These are phyloP conservation scores for Lasioglossum leucozonium DNA, from an alignment of 2,888 invertebrate genomes.

Conservation along the genomic window DNA sequence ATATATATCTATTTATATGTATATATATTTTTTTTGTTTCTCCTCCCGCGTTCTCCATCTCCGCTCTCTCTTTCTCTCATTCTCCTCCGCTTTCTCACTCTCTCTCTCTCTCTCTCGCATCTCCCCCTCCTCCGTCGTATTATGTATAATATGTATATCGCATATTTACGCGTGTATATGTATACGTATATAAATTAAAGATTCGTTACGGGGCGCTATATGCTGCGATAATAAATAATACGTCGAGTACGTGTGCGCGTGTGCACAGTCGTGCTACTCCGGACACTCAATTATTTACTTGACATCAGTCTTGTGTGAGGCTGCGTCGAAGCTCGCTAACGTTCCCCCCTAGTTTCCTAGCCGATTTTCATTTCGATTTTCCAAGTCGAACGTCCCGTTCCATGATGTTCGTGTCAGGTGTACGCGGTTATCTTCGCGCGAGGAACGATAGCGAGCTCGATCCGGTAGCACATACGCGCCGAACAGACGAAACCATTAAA, in stretches of 20 bases:
- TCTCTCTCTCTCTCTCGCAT: not conserved
- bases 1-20: conserved; percentile 57
- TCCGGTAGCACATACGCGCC: conserved; percentile 72
- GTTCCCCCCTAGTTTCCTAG: conserved; percentile 25
- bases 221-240: conserved; percentile 76
- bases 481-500: conserved; percentile 68
- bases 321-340: conserved; percentile 71
- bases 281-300: conserved; percentile 69
- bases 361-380: conserved; percentile 13
- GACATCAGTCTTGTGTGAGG: conserved; percentile 75
- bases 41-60: not conserved
- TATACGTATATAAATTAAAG: conserved; percentile 69
- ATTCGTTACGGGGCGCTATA: conserved; percentile 66
- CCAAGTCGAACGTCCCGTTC: not conserved
- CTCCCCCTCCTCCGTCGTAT: not conserved
- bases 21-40: conserved; percentile 40
- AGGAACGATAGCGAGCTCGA: conserved; percentile 73
- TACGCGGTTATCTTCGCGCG: too few species aligned
- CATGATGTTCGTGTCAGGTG: not conserved
- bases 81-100: not conserved
- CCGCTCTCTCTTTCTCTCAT: not conserved
- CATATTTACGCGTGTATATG: conserved; percentile 33
- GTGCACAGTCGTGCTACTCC: conserved; percentile 30
- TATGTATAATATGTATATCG: conserved; percentile 37
- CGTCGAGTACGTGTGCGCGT: conserved; percentile 47